Conservation (phyloP, 2,113 vertebrate genomes). For the Thamnaconus septentrionalis region DNA sequence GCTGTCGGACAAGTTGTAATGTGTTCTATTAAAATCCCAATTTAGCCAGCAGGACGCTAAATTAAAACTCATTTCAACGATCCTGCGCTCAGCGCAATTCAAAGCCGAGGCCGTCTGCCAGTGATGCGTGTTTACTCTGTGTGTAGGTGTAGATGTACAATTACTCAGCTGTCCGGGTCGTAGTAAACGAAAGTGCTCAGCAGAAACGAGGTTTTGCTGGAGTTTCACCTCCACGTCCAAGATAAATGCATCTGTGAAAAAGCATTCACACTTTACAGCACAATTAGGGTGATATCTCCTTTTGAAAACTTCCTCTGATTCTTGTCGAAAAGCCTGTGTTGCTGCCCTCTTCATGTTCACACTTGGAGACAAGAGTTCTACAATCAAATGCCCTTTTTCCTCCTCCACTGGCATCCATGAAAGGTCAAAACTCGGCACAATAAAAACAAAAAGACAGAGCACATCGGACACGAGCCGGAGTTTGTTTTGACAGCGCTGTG, state of each 20-base stretch:
- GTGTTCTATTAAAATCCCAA: conserved; percentile 66
- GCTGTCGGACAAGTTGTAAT: conserved; percentile 65
- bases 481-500: conserved; percentile 42
- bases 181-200: too few relatives aligned
- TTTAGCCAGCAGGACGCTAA: conserved; percentile 65
- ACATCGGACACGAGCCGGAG: conserved; percentile 35
- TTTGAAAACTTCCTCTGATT: too few relatives aligned
- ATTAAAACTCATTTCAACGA: conserved; percentile 69
- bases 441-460: conserved; percentile 50
- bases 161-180: too few relatives aligned
- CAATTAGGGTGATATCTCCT: too few relatives aligned
- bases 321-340: too few relatives aligned
- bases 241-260: too few relatives aligned
- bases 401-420: conserved; percentile 46
- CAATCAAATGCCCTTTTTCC: conserved; percentile 33
- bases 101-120: conserved; percentile 45
- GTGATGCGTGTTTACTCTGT: conserved; percentile 14
- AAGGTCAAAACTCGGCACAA: conserved; percentile 63
- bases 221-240: too few relatives aligned
- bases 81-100: conserved; percentile 50
- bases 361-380: conserved; percentile 15
- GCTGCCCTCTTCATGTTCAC: too few relatives aligned
- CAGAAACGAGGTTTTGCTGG: too few relatives aligned
- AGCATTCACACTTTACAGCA: too few relatives aligned
- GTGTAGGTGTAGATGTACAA: not conserved